A percentile compares a stretch with the other conserved stretches of the same genome.
phyloP scores from a whole-genome alignment of 2,888 invertebrate genomes.

The Pecten maximus region DNA sequence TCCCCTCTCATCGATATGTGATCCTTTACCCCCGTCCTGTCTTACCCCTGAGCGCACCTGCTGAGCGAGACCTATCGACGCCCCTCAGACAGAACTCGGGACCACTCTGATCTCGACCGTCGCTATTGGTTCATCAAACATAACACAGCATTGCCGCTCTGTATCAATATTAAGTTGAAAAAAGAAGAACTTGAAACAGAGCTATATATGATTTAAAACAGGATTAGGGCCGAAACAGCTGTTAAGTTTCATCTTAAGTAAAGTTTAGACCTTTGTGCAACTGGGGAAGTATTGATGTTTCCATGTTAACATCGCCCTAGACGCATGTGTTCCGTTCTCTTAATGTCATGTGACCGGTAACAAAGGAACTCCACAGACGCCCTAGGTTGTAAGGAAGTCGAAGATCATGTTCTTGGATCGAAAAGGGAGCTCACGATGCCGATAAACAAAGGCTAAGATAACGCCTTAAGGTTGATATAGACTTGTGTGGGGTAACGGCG shows the following conservation, averaged over 20 bases:
- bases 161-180: background rate
- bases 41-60: too few species aligned
- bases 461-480: background rate
- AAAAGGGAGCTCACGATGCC: background rate
- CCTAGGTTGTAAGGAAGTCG: background rate
- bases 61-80: too few species aligned
- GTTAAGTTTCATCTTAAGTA: background rate
- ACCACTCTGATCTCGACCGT: too few species aligned
- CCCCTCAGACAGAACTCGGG: too few species aligned
- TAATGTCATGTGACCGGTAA: background rate
- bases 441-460: background rate
- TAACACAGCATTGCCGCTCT: too few species aligned
- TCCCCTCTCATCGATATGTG: too few species aligned
- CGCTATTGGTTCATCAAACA: too few species aligned
- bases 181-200: background rate
- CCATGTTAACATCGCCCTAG: background rate
- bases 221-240: background rate
- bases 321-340: background rate
- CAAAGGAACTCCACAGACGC: background rate
- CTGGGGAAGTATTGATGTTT: background rate
- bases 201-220: conserved; percentile 7
- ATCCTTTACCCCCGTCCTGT: too few species aligned
- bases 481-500: background rate
- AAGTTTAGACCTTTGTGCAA: background rate
- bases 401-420: background rate